These are phyloP conservation scores for Spialia ferax DNA, from an alignment of 2,888 invertebrate species.

Conservation along the genomic window DNA sequence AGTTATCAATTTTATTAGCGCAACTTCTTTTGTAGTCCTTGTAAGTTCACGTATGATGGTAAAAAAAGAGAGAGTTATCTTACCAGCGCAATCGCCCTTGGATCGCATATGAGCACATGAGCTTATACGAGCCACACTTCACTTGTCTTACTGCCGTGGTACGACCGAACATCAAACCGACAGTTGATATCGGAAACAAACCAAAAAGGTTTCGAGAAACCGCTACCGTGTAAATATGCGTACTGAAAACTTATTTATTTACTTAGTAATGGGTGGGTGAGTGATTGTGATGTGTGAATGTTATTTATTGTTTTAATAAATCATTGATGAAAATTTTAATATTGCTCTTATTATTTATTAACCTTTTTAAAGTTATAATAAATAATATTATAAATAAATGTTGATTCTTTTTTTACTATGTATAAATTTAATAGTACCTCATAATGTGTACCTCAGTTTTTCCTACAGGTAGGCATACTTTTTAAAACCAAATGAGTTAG, in stretches of 20 bases:
- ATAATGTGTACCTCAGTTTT: too few relatives aligned
- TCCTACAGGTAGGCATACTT: too few relatives aligned
- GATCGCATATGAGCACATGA: background rate
- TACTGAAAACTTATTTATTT: constrained; percentile 81
- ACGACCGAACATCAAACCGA: constrained; percentile 28
- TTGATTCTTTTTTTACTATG: background rate
- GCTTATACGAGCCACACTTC: background rate
- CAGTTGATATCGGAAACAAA: constrained; percentile 56
- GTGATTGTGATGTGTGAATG: constrained; percentile 75
- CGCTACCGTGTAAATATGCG: constrained; percentile 73
- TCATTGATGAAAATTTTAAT: constrained; percentile 59
- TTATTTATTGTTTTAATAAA: constrained; percentile 80
- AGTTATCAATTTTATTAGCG: too few relatives aligned
- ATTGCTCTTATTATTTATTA: constrained; percentile 21
- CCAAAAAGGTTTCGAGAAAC: constrained; percentile 78
- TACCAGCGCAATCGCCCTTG: too few relatives aligned
- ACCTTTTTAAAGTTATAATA: background rate
- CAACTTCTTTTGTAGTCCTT: background rate
- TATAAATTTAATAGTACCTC: too few relatives aligned
- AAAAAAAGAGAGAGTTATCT: background rate
- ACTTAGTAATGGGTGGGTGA: constrained; percentile 67
- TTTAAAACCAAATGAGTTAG: background rate
- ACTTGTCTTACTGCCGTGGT: background rate
- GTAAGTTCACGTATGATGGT: background rate
- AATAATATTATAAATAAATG: too few relatives aligned